These are phyloP conservation scores for Lasioglossum pauxillum DNA, from an alignment of 2,888 invertebrate genomes.

Conservation along the genomic window DNA sequence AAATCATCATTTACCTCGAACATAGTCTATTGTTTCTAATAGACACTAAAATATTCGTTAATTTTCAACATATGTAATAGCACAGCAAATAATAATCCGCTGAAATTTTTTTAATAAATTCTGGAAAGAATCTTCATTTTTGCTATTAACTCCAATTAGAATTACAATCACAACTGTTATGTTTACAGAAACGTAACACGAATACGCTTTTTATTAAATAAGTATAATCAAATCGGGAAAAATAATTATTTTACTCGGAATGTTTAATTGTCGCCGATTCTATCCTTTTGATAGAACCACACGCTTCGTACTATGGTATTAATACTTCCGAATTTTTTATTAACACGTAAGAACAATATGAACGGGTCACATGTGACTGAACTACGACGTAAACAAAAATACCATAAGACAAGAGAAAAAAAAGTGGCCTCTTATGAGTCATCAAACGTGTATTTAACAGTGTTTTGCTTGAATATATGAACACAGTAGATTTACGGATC, in stretches of 20 bases:
- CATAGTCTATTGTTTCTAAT: background rate
- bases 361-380: background rate
- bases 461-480: background rate
- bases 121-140: background rate
- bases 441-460: background rate
- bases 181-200: background rate
- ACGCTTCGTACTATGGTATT: background rate
- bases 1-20: background rate
- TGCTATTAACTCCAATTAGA: background rate
- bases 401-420: background rate
- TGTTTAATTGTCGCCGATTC: background rate
- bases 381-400: slow-evolving; percentile 18
- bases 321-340: background rate
- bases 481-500: background rate
- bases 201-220: background rate
- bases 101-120: background rate
- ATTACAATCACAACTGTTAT: background rate
- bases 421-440: background rate
- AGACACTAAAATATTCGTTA: too few relatives aligned
- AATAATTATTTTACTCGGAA: background rate
- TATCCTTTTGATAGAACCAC: background rate
- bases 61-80: background rate
- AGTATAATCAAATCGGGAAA: background rate
- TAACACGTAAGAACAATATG: background rate
- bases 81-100: background rate